These are phyloP conservation scores for Peromyscus leucopus DNA, from an alignment of 2,113 vertebrate genomes.

Conservation along the genomic window DNA sequence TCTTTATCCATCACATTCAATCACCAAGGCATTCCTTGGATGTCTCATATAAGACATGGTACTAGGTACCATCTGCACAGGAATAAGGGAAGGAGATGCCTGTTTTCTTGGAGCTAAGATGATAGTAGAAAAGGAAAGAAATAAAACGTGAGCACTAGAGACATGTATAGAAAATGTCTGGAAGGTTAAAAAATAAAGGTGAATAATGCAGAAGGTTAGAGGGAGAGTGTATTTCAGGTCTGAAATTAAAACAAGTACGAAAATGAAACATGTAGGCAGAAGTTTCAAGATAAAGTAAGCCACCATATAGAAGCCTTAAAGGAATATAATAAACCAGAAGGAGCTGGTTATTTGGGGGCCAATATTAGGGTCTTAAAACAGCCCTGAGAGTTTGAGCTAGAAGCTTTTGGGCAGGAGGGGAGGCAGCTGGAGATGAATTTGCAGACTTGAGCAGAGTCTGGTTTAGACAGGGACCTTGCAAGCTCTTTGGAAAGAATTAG, in stretches of 20 bases:
- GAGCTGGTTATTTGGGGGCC: neutral
- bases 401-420: neutral
- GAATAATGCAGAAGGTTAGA: neutral
- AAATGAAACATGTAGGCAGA: neutral
- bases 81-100: neutral
- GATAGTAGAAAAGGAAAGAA: neutral
- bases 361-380: neutral
- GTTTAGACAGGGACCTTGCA: neutral
- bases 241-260: neutral
- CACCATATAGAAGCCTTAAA: neutral
- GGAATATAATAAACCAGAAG: neutral
- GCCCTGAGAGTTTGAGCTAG: neutral
- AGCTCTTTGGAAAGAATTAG: neutral
- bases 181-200: neutral
- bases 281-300: neutral
- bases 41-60: neutral
- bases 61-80: neutral
- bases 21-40: neutral
- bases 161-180: neutral
- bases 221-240: neutral
- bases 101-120: neutral
- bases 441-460: neutral
- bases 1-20: neutral
- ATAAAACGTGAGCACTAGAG: neutral
- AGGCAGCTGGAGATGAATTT: neutral